Evolutionary conservation across 2,888 invertebrate genomes (phyloP), one percentile per base, ranked within the genome.

Genomic region (Drosophila tripunctata): DNA sequence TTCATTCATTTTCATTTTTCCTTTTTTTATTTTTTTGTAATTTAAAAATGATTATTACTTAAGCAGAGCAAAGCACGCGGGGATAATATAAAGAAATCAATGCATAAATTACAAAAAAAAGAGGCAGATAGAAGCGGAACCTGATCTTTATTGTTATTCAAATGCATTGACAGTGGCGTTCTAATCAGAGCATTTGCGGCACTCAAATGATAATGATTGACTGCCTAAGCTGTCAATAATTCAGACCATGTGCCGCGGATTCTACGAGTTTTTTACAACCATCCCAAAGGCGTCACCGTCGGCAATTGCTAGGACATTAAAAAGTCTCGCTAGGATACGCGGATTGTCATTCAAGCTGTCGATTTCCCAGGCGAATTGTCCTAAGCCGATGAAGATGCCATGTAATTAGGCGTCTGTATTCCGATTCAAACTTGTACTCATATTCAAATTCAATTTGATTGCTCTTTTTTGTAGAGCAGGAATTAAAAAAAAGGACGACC

Each of bases 111-210:
- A 81, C 58, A 77, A 45, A 67, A 10, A 27, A 10, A n/a, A n/a
- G 35, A 47, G 41, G 36, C 62, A 63, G 56, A 76, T 57, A n/a
- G n/a, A n/a, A n/a, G n/a, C 4, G 62, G 69, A 71, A 66, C 68
- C 80, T 71, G 80, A 87, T 79, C 80, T 81, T 84, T 86, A 88
- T 90, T 90, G 86, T 90, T 90, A 89, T 89, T 90, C 86, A 90
- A 90, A 89, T 90, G 80, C 10, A 80, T 86, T 80, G 67, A 76
- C 69, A 64, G 66, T 45, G 51, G 41, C 38, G 50, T 14, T 36
- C 56, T 74, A 75, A 75, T 74, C 66, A 75, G 63, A 51, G 41
- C 48, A 54, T 62, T 63, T 50, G 54, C 56, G 57, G 51, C 58
- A 48, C 62, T 57, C 58, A 50, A 71, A 67, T 65, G 80, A 85